These are phyloP conservation scores for Myzus persicae DNA, from an alignment of 1,140 invertebrate genomes.

Conservation along the genomic window DNA sequence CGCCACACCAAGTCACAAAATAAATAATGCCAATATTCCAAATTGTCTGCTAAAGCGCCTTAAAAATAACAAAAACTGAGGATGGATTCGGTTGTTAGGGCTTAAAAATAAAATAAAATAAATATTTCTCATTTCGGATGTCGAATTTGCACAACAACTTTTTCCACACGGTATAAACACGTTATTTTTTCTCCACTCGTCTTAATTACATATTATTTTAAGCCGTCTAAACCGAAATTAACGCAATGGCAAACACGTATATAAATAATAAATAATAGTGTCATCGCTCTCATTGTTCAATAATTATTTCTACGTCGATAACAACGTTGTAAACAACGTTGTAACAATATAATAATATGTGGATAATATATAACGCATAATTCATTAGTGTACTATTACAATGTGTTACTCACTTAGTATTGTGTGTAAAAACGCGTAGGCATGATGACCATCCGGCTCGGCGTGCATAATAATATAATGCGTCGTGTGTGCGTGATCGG, in stretches of 20 bases:
- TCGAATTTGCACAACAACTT: neutral
- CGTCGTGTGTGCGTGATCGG: neutral
- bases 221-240: neutral
- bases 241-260: neutral
- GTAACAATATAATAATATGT: neutral
- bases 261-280: neutral
- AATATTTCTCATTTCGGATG: too few species aligned
- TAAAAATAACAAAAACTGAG: neutral
- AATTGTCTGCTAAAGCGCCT: too few species aligned
- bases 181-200: neutral
- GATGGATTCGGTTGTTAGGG: neutral
- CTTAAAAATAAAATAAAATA: neutral
- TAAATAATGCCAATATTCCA: too few species aligned
- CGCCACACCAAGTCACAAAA: too few species aligned
- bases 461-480: too few species aligned
- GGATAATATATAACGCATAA: neutral
- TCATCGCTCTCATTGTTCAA: neutral
- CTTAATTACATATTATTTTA: neutral
- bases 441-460: neutral
- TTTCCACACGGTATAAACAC: rapidly evolving
- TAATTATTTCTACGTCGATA: neutral
- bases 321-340: neutral
- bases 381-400: neutral
- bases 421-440: neutral
- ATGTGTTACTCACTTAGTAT: neutral